Conservation (phyloP, 2,113 vertebrate species). For the Chaenocephalus aceratus region DNA sequence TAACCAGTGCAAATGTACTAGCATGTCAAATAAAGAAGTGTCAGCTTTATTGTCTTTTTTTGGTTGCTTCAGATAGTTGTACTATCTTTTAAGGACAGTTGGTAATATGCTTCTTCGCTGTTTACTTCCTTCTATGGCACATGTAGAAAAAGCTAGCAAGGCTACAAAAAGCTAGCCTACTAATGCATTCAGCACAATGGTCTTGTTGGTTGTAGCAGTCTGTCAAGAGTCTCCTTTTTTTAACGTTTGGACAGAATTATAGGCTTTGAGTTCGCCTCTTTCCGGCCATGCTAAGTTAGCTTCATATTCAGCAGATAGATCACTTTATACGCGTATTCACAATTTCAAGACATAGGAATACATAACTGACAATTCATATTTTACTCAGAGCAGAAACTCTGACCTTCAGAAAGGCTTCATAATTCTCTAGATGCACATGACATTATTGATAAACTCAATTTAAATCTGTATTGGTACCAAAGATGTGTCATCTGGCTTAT, state of each 20-base stretch:
- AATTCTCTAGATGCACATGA: background rate
- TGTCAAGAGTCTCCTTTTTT: background rate
- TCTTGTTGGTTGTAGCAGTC: background rate
- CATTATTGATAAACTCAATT: background rate
- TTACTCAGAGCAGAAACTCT: background rate
- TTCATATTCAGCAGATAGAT: background rate
- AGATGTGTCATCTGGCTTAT: background rate
- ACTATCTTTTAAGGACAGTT: background rate
- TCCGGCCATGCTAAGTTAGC: background rate
- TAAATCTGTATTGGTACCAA: background rate
- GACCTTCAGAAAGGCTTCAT: background rate
- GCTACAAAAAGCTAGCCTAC: background rate
- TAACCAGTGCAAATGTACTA: too few relatives aligned
- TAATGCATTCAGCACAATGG: background rate
- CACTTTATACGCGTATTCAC: too few relatives aligned
- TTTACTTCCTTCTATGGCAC: background rate
- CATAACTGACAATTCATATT: background rate
- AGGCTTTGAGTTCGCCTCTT: background rate
- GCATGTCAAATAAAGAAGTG: too few relatives aligned
- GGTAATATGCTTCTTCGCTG: background rate
- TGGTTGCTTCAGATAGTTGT: background rate
- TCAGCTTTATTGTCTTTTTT: too few relatives aligned
- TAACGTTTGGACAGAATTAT: background rate
- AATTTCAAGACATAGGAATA: background rate
- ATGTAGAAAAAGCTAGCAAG: background rate